Evolutionary conservation across 2,797 vertebrate species (phyloP), one percentile per base, ranked within the genome.

Genomic region (Pterois miles): DNA sequence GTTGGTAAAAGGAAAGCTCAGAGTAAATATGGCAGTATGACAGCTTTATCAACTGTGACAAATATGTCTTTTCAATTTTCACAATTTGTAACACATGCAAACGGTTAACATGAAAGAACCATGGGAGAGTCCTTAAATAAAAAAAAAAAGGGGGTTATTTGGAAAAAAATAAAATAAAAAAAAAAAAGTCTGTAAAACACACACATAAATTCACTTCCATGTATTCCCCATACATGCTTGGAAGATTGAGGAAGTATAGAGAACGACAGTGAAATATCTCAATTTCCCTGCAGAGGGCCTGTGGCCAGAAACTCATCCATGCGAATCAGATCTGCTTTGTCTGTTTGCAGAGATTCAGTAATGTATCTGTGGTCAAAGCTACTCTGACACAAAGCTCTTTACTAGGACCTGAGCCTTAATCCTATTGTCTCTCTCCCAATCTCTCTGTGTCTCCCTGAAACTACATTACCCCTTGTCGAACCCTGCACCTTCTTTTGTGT

Each of bases 391-490:
- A 85, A 76, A 85, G 64, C 74, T 76, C 57, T 76, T 84, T 48
- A 56, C 65, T 60, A 50, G 72, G 78, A 78, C 78, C 69, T 73
- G 71, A 60, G 27, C 50, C 52, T 38, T 85, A 80, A 83, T 82
- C 76, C 27, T 65, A 43, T 78, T 82, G 73, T 75, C 62, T 38
- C 34, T 64, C 20, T 74, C 46, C 60, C 34, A 56, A 33, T 65
- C 73, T 71, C 50, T 66, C 38, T 25, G 1, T 25, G 63, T 71
- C 75, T 78, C 34, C 71, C 29, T 76, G 29, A 86, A 66, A 77
- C 62, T 65, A 57, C 76, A 85, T 85, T 83, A 75, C 27, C 73
- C 84, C 40, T 27, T 2, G 18, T 81, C 52, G 81, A 76, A 84
- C 75, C 75, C 50, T 59, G 57, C 25, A 57, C 81, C 54, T 71